Evolutionary conservation across 2,797 vertebrate genomes (phyloP).

Genomic region (Coilia nasus): DNA sequence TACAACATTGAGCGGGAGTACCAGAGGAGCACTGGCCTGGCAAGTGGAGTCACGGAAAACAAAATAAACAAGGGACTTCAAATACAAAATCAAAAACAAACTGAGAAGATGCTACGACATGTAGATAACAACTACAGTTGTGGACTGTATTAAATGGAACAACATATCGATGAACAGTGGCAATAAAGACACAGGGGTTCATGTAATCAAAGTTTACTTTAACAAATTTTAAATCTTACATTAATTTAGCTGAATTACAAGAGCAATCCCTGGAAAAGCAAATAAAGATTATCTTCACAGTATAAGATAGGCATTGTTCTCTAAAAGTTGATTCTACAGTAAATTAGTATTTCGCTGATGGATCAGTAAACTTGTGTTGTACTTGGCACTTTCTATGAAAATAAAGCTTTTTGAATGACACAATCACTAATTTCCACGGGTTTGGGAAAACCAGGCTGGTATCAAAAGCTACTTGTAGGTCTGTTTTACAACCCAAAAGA

Average conservation of each 20-base stretch:
- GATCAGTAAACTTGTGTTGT: constrained; percentile 40
- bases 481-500: not conserved
- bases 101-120: no score
- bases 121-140: no score
- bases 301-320: constrained; percentile 41
- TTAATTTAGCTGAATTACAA: constrained; percentile 46
- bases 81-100: no score
- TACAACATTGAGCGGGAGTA: no score
- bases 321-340: constrained; percentile 26
- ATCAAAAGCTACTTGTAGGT: not conserved
- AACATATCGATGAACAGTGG: no score
- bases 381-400: constrained; percentile 47
- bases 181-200: not conserved
- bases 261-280: constrained; percentile 34
- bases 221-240: constrained; percentile 52
- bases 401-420: constrained; percentile 30
- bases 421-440: not conserved
- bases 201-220: constrained; percentile 48
- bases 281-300: constrained; percentile 42
- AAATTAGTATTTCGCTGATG: constrained; percentile 33
- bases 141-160: no score
- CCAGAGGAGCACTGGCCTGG: no score
- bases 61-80: no score
- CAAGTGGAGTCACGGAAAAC: no score
- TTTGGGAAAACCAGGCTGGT: not conserved